Evolutionary conservation across 2,797 vertebrate genomes (phyloP), one percentile per base, ranked within the genome.

Genomic region (Somateria mollissima): DNA sequence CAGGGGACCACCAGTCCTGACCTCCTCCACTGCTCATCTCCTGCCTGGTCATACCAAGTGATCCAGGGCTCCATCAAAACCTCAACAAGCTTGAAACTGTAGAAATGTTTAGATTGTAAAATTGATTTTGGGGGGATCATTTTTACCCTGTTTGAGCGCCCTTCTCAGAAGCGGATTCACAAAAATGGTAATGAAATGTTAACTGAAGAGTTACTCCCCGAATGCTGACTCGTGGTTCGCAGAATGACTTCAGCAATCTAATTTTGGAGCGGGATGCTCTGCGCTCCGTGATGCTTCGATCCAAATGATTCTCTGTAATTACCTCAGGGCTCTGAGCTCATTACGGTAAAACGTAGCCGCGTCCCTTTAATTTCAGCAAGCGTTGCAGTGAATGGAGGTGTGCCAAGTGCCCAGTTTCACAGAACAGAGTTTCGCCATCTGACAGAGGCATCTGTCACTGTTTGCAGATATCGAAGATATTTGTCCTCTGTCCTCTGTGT

Each of bases 331-430:
- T 83, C 89, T 65, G 69, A 60, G 84, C 76, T 93, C n/a, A 41
- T 92, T 91, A 94, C 84, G 79, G 82, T 83, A 83, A 85, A 94
- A 84, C 43, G 36, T 11, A 24, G 71, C 88, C 77, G 76, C 16
- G 3, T 88, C 60, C 76, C 66, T 90, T 88, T 91, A 85, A 92
- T 95, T 95, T 93, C 84, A 94, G 75, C 76, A 72, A 74, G 82
- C 9, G 0, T 57, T 60, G 32, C 60, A 65, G 83, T 64, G 57
- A 79, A 65, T 27, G 6, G 77, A 78, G 13, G 14, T 7, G 5
- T 86, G 90, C 91, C 87, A 92, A 92, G 75, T 6, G 2, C 1
- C 0, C 86, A 45, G 11, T 24, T 77, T 81, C 56, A 47, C 66
- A 32, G 76, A 95, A 92, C 43, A 79, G 53, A 54, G 39, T 65